Base-by-base conservation (phyloP, 2,888 invertebrate species). In the Acleris laterana region DNA sequence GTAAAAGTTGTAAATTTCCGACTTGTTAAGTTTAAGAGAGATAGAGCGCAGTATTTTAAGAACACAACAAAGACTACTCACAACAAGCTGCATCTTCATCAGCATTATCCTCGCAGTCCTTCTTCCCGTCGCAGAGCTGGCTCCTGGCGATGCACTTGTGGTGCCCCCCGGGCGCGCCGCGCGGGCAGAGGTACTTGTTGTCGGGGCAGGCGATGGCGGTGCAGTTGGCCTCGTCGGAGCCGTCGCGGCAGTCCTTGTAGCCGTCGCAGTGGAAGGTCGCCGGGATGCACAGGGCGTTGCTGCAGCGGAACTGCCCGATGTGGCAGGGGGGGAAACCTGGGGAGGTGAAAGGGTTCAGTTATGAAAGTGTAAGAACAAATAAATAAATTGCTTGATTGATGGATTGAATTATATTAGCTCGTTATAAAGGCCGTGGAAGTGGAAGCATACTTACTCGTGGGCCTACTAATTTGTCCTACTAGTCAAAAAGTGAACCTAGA, bases 241-340 rank as follows among this genome's bases (percentile, higher is more conserved):
- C 97, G 81, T 99, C 99, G 0, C 96, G 95, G 88, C 99, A 99
- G 88, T 99, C 99, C 70, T 95, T 94, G 90, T 96, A 96, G 28
- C 97, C 97, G 81, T 96, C 96, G 89, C 97, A 97, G 83, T 96
- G 96, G 89, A 96, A 97, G 57, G 95, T 95, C 58, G 95, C 94
- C 0, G 98, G 99, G 77, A 99, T 98, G 89, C 99, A 99, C 13
- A 98, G 94, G 0, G 97, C 96, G 89, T 98, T 98, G 72, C 96
- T 95, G 90, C 99, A 99, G 46, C 98, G 95, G 90, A 98, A 99
- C 91, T 99, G 98, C 2, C 97, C 97, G 74, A 95, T 95, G 82
- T 97, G 96, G 85, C 98, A 98, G 0, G 96, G 94, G 0, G 97
- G 97, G 83, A 98, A 98, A 89, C 95, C 98, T 97, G 88, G n/a